These are phyloP conservation scores for Salvator merianae DNA, from an alignment of 2,113 vertebrate genomes.

Conservation along the genomic window DNA sequence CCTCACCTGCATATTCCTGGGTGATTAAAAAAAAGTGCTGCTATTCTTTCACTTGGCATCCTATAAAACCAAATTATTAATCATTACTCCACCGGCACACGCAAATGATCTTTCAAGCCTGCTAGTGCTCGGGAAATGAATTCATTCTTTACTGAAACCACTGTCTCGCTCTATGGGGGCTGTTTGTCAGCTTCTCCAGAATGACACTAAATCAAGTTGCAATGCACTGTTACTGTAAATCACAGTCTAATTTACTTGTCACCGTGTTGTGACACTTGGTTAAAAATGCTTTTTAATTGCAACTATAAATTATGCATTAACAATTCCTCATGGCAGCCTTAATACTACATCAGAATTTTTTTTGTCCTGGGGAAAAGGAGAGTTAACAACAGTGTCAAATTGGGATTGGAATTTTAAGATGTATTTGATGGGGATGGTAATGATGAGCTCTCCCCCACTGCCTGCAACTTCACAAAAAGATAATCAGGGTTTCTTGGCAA, in stretches of 20 bases:
- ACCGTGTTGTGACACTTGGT: slow-evolving; percentile 81
- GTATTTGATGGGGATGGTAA: slow-evolving; percentile 13
- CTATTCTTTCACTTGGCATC: slow-evolving; percentile 32
- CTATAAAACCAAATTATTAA: slow-evolving; percentile 53
- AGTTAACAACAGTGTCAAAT: slow-evolving; percentile 54
- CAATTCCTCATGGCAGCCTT: slow-evolving; percentile 76
- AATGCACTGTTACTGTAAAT: slow-evolving; percentile 77
- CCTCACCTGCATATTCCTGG: slow-evolving; percentile 11
- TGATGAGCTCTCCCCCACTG: slow-evolving; percentile 1
- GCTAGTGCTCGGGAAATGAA: slow-evolving; percentile 53
- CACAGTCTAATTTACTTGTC: slow-evolving; percentile 82
- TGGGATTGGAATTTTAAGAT: slow-evolving; percentile 51
- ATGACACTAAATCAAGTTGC: slow-evolving; percentile 76
- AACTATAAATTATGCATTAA: slow-evolving; percentile 83
- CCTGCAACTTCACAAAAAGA: slow-evolving; percentile 41
- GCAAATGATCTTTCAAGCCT: slow-evolving; percentile 50
- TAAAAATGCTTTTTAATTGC: slow-evolving; percentile 85
- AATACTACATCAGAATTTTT: slow-evolving; percentile 72
- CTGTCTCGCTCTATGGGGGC: slow-evolving; percentile 56
- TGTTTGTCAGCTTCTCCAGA: slow-evolving; percentile 74
- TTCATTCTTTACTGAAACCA: slow-evolving; percentile 62
- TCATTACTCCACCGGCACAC: slow-evolving; percentile 30
- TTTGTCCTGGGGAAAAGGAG: slow-evolving; percentile 53
- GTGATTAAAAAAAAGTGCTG: slow-evolving; percentile 20
- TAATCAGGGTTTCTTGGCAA: slow-evolving; percentile 57